Conservation (phyloP, 2,888 invertebrate genomes). For the Cryptocephalus moraei region DNA sequence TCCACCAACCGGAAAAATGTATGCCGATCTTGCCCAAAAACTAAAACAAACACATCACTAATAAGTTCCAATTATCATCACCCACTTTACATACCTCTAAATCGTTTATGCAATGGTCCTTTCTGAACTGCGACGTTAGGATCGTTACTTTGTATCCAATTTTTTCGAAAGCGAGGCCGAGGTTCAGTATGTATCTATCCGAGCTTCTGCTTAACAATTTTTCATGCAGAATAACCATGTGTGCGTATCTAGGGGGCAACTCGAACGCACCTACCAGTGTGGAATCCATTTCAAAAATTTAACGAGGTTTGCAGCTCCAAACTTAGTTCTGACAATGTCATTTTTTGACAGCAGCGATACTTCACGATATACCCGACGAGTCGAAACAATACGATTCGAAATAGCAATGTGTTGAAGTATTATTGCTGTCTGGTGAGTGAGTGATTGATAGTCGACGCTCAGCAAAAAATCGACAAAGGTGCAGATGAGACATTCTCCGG, state of each 20-base stretch:
- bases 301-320: conserved; percentile 4
- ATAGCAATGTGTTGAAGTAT: too few relatives aligned
- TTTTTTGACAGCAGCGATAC: neutral
- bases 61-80: neutral
- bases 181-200: conserved; percentile 29
- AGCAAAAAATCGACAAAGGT: too few relatives aligned
- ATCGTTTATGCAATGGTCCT: conserved; percentile 23
- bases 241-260: conserved; percentile 6
- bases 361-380: neutral
- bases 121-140: conserved; percentile 23
- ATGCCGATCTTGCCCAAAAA: conserved; percentile 21
- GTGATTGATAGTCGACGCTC: too few relatives aligned
- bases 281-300: conserved; percentile 12
- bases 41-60: conserved; percentile 6
- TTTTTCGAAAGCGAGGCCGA: conserved; percentile 25
- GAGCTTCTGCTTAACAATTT: conserved; percentile 25
- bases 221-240: conserved; percentile 29
- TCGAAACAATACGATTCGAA: neutral
- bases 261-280: conserved; percentile 2
- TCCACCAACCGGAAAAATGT: conserved; percentile 26
- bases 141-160: conserved; percentile 28
- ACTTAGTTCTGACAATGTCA: conserved; percentile 8
- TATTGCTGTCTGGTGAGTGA: too few relatives aligned
- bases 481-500: too few relatives aligned
- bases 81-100: conserved; percentile 19